phyloP scores from a whole-genome alignment of 2,113 vertebrate species.

The Parus major region DNA sequence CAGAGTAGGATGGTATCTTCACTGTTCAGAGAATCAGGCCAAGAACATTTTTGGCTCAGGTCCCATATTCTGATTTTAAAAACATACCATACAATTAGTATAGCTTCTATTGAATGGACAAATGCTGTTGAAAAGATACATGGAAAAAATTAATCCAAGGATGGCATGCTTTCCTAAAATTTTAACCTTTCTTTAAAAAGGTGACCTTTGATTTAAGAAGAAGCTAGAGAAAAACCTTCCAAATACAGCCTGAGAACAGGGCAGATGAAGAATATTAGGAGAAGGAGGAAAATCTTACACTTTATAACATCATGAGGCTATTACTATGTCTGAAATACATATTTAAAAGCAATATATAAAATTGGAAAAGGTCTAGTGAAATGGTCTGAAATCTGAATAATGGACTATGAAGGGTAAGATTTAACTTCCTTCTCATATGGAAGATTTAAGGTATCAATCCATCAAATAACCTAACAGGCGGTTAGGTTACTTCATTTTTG shows the following conservation, averaged over 20 bases:
- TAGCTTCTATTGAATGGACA: neutral
- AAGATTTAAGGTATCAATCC: neutral
- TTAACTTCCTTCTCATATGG: neutral
- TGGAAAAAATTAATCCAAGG: neutral
- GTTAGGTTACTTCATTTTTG: neutral
- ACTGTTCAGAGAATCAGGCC: neutral
- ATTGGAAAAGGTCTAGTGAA: neutral
- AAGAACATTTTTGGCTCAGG: neutral
- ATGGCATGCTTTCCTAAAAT: neutral
- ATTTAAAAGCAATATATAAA: constrained; percentile 18
- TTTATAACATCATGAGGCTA: neutral
- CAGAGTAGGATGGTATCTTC: neutral
- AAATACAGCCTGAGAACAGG: neutral
- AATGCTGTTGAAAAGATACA: neutral
- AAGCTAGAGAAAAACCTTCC: neutral
- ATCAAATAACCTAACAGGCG: constrained; percentile 14
- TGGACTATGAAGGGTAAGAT: neutral
- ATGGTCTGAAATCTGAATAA: constrained; percentile 6
- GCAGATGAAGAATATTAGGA: neutral
- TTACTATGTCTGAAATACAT: neutral
- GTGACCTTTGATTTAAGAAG: neutral
- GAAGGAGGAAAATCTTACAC: neutral
- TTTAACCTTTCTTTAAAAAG: neutral
- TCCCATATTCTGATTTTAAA: neutral
- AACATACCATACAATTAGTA: neutral